A percentile compares a stretch with the other conserved stretches of the same genome.
Conservation (phyloP, 2,797 vertebrate genomes). For the Cygnus olor region DNA sequence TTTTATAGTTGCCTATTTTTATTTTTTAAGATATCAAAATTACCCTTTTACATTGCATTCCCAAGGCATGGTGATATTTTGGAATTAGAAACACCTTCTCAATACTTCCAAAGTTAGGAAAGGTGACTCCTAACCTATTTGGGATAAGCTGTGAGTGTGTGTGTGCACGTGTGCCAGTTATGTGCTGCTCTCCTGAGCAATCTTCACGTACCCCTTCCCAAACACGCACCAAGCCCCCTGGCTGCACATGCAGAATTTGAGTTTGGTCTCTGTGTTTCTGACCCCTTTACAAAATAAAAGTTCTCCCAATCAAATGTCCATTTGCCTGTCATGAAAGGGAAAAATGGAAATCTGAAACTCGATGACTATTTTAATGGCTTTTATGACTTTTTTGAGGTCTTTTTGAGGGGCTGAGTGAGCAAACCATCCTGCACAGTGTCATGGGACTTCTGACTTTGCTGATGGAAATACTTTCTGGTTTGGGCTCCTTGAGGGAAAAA, state of each 20-base stretch:
- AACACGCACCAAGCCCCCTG: not conserved
- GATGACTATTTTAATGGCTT: not conserved
- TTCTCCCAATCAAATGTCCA: not conserved
- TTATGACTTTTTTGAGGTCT: not conserved
- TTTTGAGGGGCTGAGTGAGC: not conserved
- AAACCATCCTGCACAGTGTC: not conserved
- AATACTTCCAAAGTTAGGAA: not conserved
- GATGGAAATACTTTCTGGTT: not conserved
- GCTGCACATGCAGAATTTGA: not conserved
- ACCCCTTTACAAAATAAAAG: not conserved
- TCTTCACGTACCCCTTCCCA: not conserved
- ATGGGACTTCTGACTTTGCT: not conserved
- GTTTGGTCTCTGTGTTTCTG: not conserved
- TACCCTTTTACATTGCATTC: not conserved
- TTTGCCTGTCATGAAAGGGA: not conserved
- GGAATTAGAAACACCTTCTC: not conserved
- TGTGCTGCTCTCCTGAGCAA: not conserved
- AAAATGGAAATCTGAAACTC: not conserved
- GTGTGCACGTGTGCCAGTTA: not conserved
- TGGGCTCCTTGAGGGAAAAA: not conserved
- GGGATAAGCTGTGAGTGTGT: too few relatives aligned
- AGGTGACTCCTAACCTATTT: not conserved
- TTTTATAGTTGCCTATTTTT: not conserved
- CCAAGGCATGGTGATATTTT: not conserved
- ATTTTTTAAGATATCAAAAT: not conserved